phyloP scores from a whole-genome alignment of 2,113 vertebrate genomes.

The Platanista minor region DNA sequence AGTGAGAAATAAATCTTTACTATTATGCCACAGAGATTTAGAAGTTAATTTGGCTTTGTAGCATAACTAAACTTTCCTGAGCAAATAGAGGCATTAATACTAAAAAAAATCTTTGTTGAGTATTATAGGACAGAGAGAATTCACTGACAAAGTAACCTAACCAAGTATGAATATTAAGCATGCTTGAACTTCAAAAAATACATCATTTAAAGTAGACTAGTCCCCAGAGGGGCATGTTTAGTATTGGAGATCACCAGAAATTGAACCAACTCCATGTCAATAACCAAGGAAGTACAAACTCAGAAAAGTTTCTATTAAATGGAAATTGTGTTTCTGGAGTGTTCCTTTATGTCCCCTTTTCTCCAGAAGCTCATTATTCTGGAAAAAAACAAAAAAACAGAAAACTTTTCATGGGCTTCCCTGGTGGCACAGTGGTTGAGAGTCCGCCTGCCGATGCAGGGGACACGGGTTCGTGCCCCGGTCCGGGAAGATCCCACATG shows the following conservation, averaged over 20 bases:
- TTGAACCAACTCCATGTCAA: not conserved
- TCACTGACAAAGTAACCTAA: not conserved
- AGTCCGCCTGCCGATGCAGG: too few relatives aligned
- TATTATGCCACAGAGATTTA: not conserved
- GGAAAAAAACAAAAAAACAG: not conserved
- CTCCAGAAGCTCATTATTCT: not conserved
- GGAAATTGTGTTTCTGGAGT: not conserved
- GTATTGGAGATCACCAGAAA: not conserved
- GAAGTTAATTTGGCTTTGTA: not conserved
- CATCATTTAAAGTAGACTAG: not conserved
- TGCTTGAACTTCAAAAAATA: not conserved
- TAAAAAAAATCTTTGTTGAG: not conserved
- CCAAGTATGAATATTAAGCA: not conserved
- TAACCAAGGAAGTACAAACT: not conserved
- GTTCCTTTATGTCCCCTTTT: not conserved
- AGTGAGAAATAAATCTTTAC: not conserved
- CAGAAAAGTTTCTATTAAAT: not conserved
- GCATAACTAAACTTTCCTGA: not conserved
- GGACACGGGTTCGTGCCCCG: too few relatives aligned
- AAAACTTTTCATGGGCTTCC: rapidly evolving
- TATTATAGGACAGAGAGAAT: not conserved
- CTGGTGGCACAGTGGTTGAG: too few relatives aligned
- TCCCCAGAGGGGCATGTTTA: not conserved
- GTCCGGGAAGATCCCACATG: too few relatives aligned
- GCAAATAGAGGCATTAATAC: not conserved